Base-by-base conservation (phyloP, 2,113 vertebrate species). In the Haplochromis burtoni region DNA sequence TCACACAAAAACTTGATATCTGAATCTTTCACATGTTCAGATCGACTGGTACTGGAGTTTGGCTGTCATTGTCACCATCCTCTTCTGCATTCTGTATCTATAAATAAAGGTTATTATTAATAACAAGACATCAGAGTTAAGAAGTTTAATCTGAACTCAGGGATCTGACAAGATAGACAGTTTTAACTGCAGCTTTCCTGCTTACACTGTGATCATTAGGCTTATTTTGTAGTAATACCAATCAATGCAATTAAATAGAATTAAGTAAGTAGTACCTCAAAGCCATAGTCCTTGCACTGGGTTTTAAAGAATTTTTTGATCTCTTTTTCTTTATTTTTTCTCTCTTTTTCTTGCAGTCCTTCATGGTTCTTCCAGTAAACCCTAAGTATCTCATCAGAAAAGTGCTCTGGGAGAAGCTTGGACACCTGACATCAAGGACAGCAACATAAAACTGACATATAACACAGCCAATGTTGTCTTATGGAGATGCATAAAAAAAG, bases 381-480 rank as follows among this genome's bases (percentile, higher is more conserved):
- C 2, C 96, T 94, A 85, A 99, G 96, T 29, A 96, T 79, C 88
- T 97, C 96, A 81, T 98, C 97, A 7, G 92, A 94, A 93, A 98
- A 98, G 13, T 1, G 88, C 76, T 92, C 94, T 19, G 98, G 47
- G 97, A 6, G 49, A 51, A 98, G 91, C 61, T 92, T 95, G 21
- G 97, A 98, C 84, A 97, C 97, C 98, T 99, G 94, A 87, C 10
- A 83, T 68, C 10, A 79, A 42, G 26, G 40, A 81, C 29, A 59
- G 24, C 24, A 82, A 19, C 19, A 81, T 10, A 31, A 35, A 17
- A 8, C 68, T 21, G 26, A 4, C 19, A 3, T 21, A n/a, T 31
- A 13, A 55, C 21, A 19, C 21, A 31, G 10, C 31, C 55, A 3
- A 14, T 7, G 10, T 11, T 35, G 9, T 4, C 7, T 17, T 16